A percentile compares a stretch with the other conserved stretches of the same genome.
Conservation (phyloP, 2,888 invertebrate genomes). For the Platycheirus rosarum region DNA sequence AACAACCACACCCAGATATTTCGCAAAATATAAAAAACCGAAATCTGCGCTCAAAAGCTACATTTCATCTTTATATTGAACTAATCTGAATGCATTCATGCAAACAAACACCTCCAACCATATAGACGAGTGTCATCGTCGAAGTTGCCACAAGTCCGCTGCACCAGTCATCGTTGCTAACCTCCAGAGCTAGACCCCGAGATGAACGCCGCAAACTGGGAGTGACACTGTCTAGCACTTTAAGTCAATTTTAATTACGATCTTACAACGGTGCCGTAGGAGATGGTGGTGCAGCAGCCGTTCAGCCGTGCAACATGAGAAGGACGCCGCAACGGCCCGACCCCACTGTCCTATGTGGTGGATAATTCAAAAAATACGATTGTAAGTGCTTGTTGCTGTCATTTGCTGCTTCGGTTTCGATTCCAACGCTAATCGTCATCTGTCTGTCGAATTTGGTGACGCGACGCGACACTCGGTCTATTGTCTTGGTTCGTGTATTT, state of each 20-base stretch:
- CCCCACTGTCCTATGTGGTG: too few species aligned
- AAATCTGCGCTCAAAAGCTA: too few species aligned
- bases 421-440: conserved; percentile 67
- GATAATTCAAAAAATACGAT: conserved; percentile 4
- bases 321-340: too few species aligned
- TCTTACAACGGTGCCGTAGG: conserved; percentile 55
- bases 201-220: conserved; percentile 63
- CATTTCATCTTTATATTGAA: conserved; percentile 51
- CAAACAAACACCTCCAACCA: conserved; percentile 20
- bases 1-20: too few species aligned
- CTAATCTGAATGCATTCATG: conserved; percentile 15
- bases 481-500: conserved; percentile 38
- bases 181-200: conserved; percentile 49
- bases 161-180: conserved; percentile 27
- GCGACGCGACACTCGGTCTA: conserved; percentile 69
- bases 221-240: conserved; percentile 74
- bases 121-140: conserved; percentile 33
- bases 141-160: conserved; percentile 4
- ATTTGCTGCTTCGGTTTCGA: conserved; percentile 37
- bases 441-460: conserved; percentile 64
- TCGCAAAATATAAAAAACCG: too few species aligned
- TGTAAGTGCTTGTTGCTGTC: conserved; percentile 33
- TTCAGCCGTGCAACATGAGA: conserved; percentile 21
- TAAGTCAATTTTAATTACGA: conserved; percentile 74
- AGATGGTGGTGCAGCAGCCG: conserved; percentile 25